Base-by-base conservation (phyloP, 2,888 invertebrate genomes). In the Oligia strigilis region DNA sequence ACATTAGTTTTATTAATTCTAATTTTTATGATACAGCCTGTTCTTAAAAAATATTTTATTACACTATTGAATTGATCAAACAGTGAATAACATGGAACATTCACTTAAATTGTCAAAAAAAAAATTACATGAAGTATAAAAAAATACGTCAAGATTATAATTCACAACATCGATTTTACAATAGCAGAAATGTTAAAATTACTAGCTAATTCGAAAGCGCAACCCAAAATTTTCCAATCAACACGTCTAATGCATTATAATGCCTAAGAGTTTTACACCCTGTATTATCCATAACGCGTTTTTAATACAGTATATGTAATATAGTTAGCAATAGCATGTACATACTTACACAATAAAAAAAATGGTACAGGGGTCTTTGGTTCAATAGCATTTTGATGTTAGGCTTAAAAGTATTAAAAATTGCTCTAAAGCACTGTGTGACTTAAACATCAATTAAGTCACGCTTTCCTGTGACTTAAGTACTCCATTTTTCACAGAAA, bases 241-340 rank as follows among this genome's bases (percentile, higher is more conserved):
- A 87, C 87, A 90, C 85, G 72, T 88, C 90, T 90, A 87, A 87
- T 91, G 94, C 95, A 93, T 93, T 92, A 92, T 91, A 93, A 95
- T 95, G 95, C 94, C 95, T 96, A 96, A 92, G 93, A 94, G 93
- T 93, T 92, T 90, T 94, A 93, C 95, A 97, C 97, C 97, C 97
- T 97, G 97, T 96, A 92, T 95, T 92, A 95, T 95, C 96, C 96
- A 96, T 95, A 94, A 95, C 93, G 94, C 92, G 92, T 93, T 94
- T 92, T 91, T 88, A 92, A 93, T 94, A 94, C 94, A 94, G 91
- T 90, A 89, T 90, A 92, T 79, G 83, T 87, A 89, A 86, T 84
- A 89, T 82, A 86, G 74, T 85, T 81, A 89, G 87, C 40, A 65
- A 40, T 65, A 65, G 65, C 87, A 90, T 87, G 64, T 84, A 84